Evolutionary conservation across 2,113 vertebrate genomes (phyloP).

Genomic region (Thymallus thymallus): DNA sequence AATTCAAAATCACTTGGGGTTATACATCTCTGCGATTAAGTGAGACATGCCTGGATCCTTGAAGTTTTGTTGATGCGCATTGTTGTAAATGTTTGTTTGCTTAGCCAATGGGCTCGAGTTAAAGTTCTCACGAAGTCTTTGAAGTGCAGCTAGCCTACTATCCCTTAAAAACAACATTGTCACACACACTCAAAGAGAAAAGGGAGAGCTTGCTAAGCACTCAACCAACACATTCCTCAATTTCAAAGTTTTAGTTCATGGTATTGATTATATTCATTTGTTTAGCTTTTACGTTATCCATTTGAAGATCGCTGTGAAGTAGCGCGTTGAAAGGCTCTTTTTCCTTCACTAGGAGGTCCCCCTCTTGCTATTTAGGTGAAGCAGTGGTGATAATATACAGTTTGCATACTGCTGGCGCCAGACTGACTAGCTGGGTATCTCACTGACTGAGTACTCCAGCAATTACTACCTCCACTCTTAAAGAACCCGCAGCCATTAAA

Average conservation of each 20-base stretch:
- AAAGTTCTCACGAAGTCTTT: not conserved
- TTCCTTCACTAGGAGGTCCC: constrained; percentile 71
- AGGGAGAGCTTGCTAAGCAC: not conserved
- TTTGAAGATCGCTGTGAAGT: constrained; percentile 79
- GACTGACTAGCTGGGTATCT: constrained; percentile 84
- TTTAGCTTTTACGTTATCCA: constrained; percentile 40
- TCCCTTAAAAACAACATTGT: not conserved
- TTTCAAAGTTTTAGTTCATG: constrained; percentile 52
- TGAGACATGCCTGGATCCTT: too few relatives aligned
- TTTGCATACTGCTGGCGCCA: constrained; percentile 91
- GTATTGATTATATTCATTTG: too few relatives aligned
- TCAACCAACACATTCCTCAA: constrained; percentile 45
- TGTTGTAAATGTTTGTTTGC: too few relatives aligned
- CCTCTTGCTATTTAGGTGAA: constrained; percentile 82
- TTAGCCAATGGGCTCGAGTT: too few relatives aligned
- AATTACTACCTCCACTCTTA: constrained; percentile 80
- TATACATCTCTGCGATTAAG: too few relatives aligned
- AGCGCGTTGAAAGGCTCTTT: constrained; percentile 67
- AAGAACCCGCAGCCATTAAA: constrained; percentile 75
- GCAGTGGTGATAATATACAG: constrained; percentile 90
- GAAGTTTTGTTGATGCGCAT: too few relatives aligned
- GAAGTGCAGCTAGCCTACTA: not conserved
- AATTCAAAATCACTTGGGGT: too few relatives aligned
- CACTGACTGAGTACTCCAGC: constrained; percentile 76
- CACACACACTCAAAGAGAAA: not conserved